Evolutionary conservation across 2,888 invertebrate genomes (phyloP).

Genomic region (Scaptomyza cyrtandrae): DNA sequence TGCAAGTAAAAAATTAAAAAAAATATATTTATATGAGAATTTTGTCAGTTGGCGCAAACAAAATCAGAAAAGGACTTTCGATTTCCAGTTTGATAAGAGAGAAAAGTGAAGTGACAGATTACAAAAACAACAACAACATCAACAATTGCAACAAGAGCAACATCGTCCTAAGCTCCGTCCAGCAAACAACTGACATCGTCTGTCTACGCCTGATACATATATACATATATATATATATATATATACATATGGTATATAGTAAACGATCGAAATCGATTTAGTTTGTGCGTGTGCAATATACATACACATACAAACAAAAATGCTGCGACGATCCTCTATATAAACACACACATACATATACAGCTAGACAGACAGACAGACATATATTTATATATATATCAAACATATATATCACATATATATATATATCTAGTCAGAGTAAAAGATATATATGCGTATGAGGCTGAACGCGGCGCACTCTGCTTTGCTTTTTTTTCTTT

Average conservation of each 20-base stretch:
- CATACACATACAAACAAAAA: slow-evolving; percentile 34
- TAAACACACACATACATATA: slow-evolving; percentile 46
- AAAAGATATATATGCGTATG: slow-evolving; percentile 77
- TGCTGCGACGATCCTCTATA: slow-evolving; percentile 73
- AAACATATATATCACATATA: slow-evolving; percentile 20
- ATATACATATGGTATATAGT: slow-evolving; percentile 25
- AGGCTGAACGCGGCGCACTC: slow-evolving; percentile 79
- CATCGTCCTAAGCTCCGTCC: slow-evolving; percentile 41
- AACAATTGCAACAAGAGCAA: slow-evolving; percentile 38
- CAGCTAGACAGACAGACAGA: slow-evolving; percentile 25
- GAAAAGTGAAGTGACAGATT: slow-evolving; percentile 31
- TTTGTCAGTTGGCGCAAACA: slow-evolving; percentile 35
- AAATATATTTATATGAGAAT: slow-evolving; percentile 20
- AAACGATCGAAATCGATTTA: slow-evolving; percentile 56
- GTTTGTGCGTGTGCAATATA: slow-evolving; percentile 59
- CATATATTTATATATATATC: slow-evolving; percentile 36
- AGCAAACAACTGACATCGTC: slow-evolving; percentile 73
- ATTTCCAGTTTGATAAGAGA: slow-evolving; percentile 48
- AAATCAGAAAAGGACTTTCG: slow-evolving; percentile 60
- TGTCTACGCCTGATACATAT: slow-evolving; percentile 57
- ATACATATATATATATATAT: slow-evolving; percentile 25
- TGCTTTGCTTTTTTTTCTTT: slow-evolving; percentile 81
- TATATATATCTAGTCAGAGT: slow-evolving; percentile 76
- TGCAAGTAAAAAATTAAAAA: slow-evolving; percentile 23
- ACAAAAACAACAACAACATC: not conserved